Conservation (phyloP, 2,888 invertebrate species). For the Sericinus montela region DNA sequence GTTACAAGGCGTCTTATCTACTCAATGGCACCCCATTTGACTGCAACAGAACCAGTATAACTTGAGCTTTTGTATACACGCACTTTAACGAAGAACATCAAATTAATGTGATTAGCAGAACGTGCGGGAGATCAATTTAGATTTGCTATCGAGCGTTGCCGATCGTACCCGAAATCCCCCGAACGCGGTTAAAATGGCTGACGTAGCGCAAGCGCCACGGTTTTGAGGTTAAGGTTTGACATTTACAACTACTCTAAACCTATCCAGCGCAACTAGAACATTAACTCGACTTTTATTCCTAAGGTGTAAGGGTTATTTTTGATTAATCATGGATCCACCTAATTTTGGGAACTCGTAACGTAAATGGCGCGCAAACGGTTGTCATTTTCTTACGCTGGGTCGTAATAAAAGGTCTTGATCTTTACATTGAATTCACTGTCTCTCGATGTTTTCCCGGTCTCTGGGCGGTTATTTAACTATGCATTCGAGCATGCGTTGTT, state of each 20-base stretch:
- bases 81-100: constrained; percentile 21
- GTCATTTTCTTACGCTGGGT: constrained; percentile 55
- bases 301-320: constrained; percentile 42
- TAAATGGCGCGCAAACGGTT: constrained; percentile 52
- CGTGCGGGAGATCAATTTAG: constrained; percentile 32
- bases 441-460: constrained; percentile 34
- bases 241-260: constrained; percentile 64
- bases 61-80: constrained; percentile 33
- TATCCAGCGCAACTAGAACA: constrained; percentile 20
- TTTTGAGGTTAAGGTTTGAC: constrained; percentile 79
- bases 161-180: constrained; percentile 51
- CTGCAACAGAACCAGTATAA: constrained; percentile 34
- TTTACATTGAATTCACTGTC: constrained; percentile 66
- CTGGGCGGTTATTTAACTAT: constrained; percentile 42
- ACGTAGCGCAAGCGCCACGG: constrained; percentile 60
- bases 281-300: constrained; percentile 27
- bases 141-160: constrained; percentile 39
- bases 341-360: constrained; percentile 34
- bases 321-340: constrained; percentile 24
- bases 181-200: constrained; percentile 62
- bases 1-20: constrained; percentile 62
- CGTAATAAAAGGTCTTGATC: constrained; percentile 68
- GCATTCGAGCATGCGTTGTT: constrained; percentile 50
- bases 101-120: constrained; percentile 25
- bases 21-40: constrained; percentile 52